Evolutionary conservation across 2,888 invertebrate species (phyloP).

Genomic region (Troilus luridus): DNA sequence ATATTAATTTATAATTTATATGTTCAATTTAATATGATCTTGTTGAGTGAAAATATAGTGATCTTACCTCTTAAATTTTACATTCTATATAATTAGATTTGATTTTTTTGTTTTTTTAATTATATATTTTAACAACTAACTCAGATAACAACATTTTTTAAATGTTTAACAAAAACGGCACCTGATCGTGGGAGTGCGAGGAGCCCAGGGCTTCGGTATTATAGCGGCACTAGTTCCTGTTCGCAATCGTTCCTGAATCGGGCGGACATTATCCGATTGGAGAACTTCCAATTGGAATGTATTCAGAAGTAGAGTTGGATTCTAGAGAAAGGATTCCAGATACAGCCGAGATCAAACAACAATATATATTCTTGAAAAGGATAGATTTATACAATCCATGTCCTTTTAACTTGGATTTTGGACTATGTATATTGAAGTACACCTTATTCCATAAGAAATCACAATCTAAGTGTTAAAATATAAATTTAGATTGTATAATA

Average conservation of each 20-base stretch:
- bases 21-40: too few relatives aligned
- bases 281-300: constrained; percentile 18
- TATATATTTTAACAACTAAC: background rate
- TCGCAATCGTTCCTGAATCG: constrained; percentile 9
- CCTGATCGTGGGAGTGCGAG: background rate
- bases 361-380: background rate
- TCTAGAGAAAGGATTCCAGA: background rate
- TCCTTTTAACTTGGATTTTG: background rate
- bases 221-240: background rate
- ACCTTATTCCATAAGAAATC: background rate
- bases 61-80: too few relatives aligned
- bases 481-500: background rate
- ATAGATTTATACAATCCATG: background rate
- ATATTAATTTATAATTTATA: too few relatives aligned
- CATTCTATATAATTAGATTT: too few relatives aligned
- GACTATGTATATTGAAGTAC: background rate
- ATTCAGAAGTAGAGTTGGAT: constrained; percentile 30
- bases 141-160: background rate
- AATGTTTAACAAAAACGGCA: background rate
- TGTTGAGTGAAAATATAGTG: too few relatives aligned
- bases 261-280: constrained; percentile 21
- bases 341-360: constrained; percentile 36
- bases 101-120: too few relatives aligned
- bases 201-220: background rate
- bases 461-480: background rate